Percentiles rank a stretch among this genome's conserved stretches.
Evolutionary conservation across 35 echinoderm and acorn worm species (phyloP).

Genomic region (Apostichopus californicus): DNA sequence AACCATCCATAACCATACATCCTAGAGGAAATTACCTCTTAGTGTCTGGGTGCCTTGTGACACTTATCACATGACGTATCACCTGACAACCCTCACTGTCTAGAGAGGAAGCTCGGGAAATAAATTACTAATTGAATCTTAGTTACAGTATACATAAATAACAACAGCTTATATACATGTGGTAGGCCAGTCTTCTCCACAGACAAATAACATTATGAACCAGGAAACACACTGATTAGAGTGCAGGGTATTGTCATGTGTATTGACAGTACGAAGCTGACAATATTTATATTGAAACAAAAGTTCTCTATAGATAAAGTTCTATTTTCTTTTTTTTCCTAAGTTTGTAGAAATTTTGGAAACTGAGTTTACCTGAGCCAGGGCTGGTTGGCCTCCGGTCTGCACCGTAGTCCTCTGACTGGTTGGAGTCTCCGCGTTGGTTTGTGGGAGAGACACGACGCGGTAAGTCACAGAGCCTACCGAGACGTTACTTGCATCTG

Average conservation of each 20-base stretch:
- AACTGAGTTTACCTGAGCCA: conserved; percentile 64
- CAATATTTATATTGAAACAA: too few relatives aligned
- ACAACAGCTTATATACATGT: too few relatives aligned
- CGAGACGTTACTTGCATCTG: conserved; percentile 67
- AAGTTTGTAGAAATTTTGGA: too few relatives aligned
- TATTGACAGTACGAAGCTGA: too few relatives aligned
- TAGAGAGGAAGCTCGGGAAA: not conserved
- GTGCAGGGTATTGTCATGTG: too few relatives aligned
- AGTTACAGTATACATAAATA: too few relatives aligned
- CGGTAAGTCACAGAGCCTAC: conserved; percentile 88
- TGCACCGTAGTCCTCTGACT: conserved; percentile 71
- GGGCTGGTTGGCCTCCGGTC: conserved; percentile 73
- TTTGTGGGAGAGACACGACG: conserved; percentile 75
- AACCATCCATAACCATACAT: too few relatives aligned
- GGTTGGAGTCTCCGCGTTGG: conserved; percentile 39
- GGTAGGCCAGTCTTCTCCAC: too few relatives aligned
- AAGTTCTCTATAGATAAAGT: too few relatives aligned
- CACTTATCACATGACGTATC: not conserved
- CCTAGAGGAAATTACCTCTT: not conserved
- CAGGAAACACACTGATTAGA: too few relatives aligned
- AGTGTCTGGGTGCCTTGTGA: not conserved
- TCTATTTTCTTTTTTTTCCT: too few relatives aligned
- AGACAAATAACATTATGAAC: too few relatives aligned
- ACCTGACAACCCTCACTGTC: not conserved
- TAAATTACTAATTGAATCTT: not conserved